These are phyloP conservation scores for Microtus montanus DNA, from an alignment of 2,113 vertebrate genomes.

Conservation along the genomic window DNA sequence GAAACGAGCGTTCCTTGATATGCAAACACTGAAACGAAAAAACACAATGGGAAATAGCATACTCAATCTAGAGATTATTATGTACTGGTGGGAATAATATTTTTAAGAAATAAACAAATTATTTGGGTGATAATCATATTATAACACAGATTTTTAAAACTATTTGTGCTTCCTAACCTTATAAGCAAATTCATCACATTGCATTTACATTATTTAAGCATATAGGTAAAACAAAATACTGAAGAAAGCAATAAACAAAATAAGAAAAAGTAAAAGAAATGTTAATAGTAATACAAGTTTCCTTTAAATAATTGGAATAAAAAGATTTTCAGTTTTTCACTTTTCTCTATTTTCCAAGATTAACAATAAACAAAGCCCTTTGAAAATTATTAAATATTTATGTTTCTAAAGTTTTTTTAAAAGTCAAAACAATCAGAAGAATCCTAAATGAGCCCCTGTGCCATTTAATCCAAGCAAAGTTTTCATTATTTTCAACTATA, in stretches of 20 bases:
- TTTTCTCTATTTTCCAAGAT: constrained; percentile 39
- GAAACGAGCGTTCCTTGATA: background rate
- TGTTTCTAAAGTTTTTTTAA: constrained; percentile 7
- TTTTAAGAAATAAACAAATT: constrained; percentile 25
- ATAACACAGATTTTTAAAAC: constrained; percentile 13
- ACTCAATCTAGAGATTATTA: background rate
- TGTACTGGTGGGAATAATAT: background rate
- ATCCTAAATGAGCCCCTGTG: background rate
- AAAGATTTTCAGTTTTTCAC: background rate
- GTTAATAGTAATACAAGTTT: background rate
- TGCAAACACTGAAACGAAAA: background rate
- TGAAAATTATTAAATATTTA: constrained; percentile 17
- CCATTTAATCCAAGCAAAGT: background rate
- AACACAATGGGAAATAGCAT: background rate
- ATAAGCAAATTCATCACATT: background rate
- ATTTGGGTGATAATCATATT: background rate
- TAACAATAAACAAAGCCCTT: constrained; percentile 16
- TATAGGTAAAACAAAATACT: background rate
- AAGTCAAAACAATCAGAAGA: background rate
- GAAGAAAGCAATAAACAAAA: background rate
- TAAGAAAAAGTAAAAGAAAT: background rate
- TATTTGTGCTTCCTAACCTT: background rate
- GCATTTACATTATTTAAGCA: background rate
- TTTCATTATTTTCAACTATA: background rate
- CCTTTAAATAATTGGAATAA: background rate